A percentile compares a stretch with the other conserved stretches of the same genome.
phyloP scores from a whole-genome alignment of 2,888 invertebrate genomes.

The Leptinotarsa juncta region DNA sequence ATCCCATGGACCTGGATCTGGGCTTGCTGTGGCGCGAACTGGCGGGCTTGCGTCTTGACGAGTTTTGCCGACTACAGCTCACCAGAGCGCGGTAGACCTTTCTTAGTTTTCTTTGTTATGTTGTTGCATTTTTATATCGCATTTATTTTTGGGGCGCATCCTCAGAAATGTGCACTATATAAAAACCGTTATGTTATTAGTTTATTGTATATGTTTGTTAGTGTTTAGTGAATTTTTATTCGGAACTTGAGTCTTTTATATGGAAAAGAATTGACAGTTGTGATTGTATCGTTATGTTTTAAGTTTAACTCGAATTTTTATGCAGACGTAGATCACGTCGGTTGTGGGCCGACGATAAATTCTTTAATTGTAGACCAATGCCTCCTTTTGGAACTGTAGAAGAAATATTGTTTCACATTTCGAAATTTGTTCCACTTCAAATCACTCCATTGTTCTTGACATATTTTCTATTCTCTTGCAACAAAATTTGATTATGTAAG shows the following conservation, averaged over 20 bases:
- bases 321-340: conserved; percentile 54
- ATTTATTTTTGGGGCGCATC: conserved; percentile 56
- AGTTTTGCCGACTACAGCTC: conserved; percentile 65
- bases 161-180: conserved; percentile 57
- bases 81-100: conserved; percentile 63
- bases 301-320: conserved; percentile 59
- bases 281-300: conserved; percentile 60
- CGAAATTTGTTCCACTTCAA: background rate
- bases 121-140: conserved; percentile 64
- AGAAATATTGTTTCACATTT: background rate
- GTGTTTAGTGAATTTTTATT: conserved; percentile 64
- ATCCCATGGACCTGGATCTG: conserved; percentile 62
- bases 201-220: conserved; percentile 65
- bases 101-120: conserved; percentile 62
- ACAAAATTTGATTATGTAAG: no score
- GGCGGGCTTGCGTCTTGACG: conserved; percentile 65
- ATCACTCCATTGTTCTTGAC: background rate
- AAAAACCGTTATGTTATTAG: conserved; percentile 65
- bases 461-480: no score
- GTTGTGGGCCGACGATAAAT: conserved; percentile 36
- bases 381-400: conserved; percentile 32
- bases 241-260: conserved; percentile 57
- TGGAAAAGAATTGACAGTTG: conserved; percentile 57
- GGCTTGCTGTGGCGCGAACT: conserved; percentile 66
- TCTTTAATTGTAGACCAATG: conserved; percentile 42